Percentiles rank a stretch among this genome's conserved stretches.
Evolutionary conservation across 2,888 invertebrate genomes (phyloP).

Genomic region (Parelbella ahira): DNA sequence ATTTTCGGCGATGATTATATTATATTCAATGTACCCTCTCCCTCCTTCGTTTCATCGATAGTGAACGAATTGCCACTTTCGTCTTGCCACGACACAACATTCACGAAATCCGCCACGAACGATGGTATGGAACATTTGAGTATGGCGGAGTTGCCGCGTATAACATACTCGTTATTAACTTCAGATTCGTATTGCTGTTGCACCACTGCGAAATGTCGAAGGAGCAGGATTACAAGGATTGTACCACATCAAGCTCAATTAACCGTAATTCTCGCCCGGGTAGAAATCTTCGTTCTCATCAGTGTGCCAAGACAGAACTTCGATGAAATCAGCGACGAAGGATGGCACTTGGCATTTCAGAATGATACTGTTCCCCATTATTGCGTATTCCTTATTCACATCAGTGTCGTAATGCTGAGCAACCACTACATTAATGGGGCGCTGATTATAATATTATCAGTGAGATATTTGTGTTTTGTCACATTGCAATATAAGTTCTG

Average conservation of each 20-base stretch:
- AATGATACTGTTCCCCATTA: slow-evolving; percentile 89
- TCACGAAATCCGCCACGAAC: slow-evolving; percentile 95
- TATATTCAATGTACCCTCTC: slow-evolving; percentile 49
- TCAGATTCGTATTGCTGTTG: slow-evolving; percentile 95
- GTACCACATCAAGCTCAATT: slow-evolving; percentile 34
- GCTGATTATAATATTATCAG: slow-evolving; percentile 13
- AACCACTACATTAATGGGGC: slow-evolving; percentile 85
- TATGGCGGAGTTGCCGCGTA: slow-evolving; percentile 93
- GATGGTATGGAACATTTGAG: slow-evolving; percentile 95
- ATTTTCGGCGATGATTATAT: slow-evolving; percentile 14
- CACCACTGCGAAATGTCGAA: slow-evolving; percentile 83
- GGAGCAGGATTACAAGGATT: slow-evolving; percentile 20
- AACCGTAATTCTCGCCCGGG: slow-evolving; percentile 83
- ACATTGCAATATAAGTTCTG: too few species aligned
- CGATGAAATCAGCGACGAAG: slow-evolving; percentile 92
- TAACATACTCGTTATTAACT: slow-evolving; percentile 95
- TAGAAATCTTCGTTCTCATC: slow-evolving; percentile 87
- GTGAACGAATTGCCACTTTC: slow-evolving; percentile 83
- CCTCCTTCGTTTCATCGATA: slow-evolving; percentile 52
- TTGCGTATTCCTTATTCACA: slow-evolving; percentile 91
- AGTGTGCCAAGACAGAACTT: slow-evolving; percentile 90
- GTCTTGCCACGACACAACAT: slow-evolving; percentile 92
- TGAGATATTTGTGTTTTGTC: neutral
- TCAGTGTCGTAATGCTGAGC: slow-evolving; percentile 91
- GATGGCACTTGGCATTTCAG: slow-evolving; percentile 92